A percentile compares a stretch with the other conserved stretches of the same genome.
phyloP scores from a whole-genome alignment of 2,888 invertebrate species.

The Agonopterix heracliana region DNA sequence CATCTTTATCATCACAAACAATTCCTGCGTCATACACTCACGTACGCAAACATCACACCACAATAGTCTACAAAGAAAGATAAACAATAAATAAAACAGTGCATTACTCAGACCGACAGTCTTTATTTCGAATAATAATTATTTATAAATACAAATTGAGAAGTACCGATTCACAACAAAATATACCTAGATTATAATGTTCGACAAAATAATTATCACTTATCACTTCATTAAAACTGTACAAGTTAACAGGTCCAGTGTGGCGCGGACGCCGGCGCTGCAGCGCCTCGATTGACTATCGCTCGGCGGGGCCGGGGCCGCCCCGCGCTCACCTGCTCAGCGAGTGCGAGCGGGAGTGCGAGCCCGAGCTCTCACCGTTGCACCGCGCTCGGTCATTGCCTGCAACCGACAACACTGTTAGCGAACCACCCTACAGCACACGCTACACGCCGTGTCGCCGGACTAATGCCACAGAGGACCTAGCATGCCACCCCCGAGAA shows the following conservation, averaged over 20 bases:
- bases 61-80: too few relatives aligned
- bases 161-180: slow-evolving; percentile 75
- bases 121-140: slow-evolving; percentile 68
- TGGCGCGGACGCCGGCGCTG: slow-evolving; percentile 13
- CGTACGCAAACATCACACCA: too few relatives aligned
- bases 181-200: slow-evolving; percentile 67
- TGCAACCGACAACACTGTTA: slow-evolving; percentile 25
- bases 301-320: slow-evolving; percentile 6
- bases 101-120: slow-evolving; percentile 56
- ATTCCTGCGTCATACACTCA: too few relatives aligned
- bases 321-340: slow-evolving; percentile 82
- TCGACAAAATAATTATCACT: slow-evolving; percentile 68
- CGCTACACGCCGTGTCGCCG: too few relatives aligned
- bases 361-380: slow-evolving; percentile 49
- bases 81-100: slow-evolving; percentile 24
- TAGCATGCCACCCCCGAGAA: too few relatives aligned
- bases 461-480: too few relatives aligned
- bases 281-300: not conserved
- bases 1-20: too few relatives aligned
- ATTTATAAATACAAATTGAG: slow-evolving; percentile 75
- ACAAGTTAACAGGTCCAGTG: slow-evolving; percentile 37
- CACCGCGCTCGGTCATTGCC: slow-evolving; percentile 66
- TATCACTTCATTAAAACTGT: slow-evolving; percentile 67
- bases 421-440: not conserved
- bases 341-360: slow-evolving; percentile 76